These are phyloP conservation scores for Trichonephila clavipes DNA, from an alignment of 1,140 invertebrate genomes.

Conservation along the genomic window DNA sequence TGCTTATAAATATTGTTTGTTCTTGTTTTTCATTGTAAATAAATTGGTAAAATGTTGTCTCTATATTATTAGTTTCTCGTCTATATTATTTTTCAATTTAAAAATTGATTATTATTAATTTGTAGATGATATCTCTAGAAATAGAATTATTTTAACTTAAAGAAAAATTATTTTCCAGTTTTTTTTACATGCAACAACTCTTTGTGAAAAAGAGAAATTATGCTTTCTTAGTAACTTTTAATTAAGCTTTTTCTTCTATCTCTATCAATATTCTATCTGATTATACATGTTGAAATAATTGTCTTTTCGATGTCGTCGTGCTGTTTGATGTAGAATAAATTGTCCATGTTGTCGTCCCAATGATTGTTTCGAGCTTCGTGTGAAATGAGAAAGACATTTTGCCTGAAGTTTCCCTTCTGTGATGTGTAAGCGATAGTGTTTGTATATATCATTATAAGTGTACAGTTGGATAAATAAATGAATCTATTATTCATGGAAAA, in stretches of 20 bases:
- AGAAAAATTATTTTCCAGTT: no score
- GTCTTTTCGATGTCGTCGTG: background rate
- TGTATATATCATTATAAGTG: constrained; percentile 70
- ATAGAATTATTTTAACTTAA: no score
- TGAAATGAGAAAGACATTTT: background rate
- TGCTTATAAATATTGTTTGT: no score
- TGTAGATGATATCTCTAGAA: no score
- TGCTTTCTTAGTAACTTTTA: no score
- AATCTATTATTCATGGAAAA: constrained; percentile 11
- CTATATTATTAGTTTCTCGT: no score
- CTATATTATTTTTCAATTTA: no score
- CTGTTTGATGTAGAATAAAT: background rate
- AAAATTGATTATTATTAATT: no score
- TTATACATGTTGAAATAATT: background rate
- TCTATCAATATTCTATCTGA: background rate
- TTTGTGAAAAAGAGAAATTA: no score
- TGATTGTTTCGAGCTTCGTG: constrained; percentile 27
- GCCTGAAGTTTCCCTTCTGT: constrained; percentile 46
- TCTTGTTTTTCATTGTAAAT: no score
- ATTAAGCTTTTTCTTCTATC: background rate
- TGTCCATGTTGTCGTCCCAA: constrained; percentile 2
- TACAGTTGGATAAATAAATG: constrained; percentile 73
- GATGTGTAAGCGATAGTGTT: constrained; percentile 42
- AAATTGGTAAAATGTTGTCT: no score
- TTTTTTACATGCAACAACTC: no score